Evolutionary conservation across 30 jellyfish, hydroid and myxozoan species (phyloP).

Genomic region (Aurelia sp.): DNA sequence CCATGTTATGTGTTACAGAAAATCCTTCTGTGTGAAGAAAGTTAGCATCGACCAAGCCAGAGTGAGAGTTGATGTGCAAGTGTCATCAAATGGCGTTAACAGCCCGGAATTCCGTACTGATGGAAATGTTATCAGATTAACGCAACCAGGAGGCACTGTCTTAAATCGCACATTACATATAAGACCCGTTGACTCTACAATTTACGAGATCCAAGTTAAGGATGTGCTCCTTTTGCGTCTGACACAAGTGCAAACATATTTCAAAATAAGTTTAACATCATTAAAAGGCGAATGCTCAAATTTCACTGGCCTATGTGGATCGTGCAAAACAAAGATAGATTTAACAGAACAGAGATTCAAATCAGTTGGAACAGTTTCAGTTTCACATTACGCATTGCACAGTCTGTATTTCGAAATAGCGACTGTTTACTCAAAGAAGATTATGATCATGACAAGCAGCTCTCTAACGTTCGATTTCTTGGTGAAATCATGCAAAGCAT

Average conservation of each 20-base stretch:
- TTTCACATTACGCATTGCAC: conserved; percentile 37
- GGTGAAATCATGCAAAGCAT: conserved; percentile 50
- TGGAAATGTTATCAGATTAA: not conserved
- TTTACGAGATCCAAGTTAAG: conserved; percentile 3
- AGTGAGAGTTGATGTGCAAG: not conserved
- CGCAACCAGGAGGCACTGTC: conserved; percentile 10
- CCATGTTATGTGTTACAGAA: conserved; percentile 46
- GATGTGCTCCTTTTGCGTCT: conserved; percentile 7
- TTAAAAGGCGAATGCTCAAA: conserved; percentile 8
- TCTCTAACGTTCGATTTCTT: conserved; percentile 54
- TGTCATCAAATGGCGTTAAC: not conserved
- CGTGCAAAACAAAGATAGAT: conserved; percentile 20
- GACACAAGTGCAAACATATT: not conserved
- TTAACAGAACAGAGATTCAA: conserved; percentile 10
- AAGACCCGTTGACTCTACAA: conserved; percentile 5
- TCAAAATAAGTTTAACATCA: not conserved
- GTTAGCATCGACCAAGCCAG: conserved; percentile 17
- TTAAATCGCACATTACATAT: conserved; percentile 3
- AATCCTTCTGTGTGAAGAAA: conserved; percentile 37
- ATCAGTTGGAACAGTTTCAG: conserved; percentile 28
- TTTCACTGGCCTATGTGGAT: conserved; percentile 59
- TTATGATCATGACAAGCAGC: conserved; percentile 24
- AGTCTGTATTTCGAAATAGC: conserved; percentile 42
- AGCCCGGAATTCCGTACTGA: not conserved
- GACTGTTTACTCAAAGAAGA: conserved; percentile 22